A percentile compares a stretch with the other conserved stretches of the same genome.
These are phyloP conservation scores for Hirtodrosophila histrioides DNA, from an alignment of 2,888 invertebrate genomes.

Conservation along the genomic window DNA sequence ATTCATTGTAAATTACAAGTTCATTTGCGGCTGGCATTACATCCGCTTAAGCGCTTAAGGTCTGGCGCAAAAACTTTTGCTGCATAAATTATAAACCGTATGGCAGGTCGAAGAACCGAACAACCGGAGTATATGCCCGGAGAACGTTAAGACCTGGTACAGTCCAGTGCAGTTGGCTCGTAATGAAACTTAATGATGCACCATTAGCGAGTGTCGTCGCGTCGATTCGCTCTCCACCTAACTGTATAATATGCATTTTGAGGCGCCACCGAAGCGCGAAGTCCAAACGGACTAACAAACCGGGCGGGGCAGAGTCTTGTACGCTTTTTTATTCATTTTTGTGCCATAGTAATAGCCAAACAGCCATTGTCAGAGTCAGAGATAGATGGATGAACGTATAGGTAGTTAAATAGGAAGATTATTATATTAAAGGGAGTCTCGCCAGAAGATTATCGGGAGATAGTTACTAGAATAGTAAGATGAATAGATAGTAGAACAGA, in stretches of 20 bases:
- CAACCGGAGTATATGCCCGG: background rate
- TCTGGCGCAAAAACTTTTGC: conserved; percentile 30
- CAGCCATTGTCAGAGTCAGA: conserved; percentile 36
- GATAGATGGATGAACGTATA: background rate
- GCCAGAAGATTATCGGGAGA: too few species aligned
- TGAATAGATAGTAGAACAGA: too few species aligned
- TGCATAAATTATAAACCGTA: conserved; percentile 60
- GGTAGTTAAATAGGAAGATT: too few species aligned
- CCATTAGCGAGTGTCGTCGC: conserved; percentile 64
- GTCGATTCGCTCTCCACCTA: conserved; percentile 37
- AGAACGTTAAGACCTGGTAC: conserved; percentile 3
- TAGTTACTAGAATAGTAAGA: too few species aligned
- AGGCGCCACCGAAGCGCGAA: conserved; percentile 66
- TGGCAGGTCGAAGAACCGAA: conserved; percentile 16
- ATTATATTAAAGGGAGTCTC: too few species aligned
- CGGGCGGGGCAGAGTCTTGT: background rate
- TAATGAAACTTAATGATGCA: conserved; percentile 78
- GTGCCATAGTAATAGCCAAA: conserved; percentile 2
- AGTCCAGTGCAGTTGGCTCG: conserved; percentile 25
- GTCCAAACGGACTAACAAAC: conserved; percentile 30
- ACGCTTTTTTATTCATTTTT: background rate
- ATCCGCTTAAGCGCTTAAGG: conserved; percentile 61
- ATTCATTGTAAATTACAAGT: conserved; percentile 76
- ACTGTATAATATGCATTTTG: conserved; percentile 66
- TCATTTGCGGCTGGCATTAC: conserved; percentile 72